Conservation (phyloP, 2,888 invertebrate species). For the Apamea epomidion region DNA sequence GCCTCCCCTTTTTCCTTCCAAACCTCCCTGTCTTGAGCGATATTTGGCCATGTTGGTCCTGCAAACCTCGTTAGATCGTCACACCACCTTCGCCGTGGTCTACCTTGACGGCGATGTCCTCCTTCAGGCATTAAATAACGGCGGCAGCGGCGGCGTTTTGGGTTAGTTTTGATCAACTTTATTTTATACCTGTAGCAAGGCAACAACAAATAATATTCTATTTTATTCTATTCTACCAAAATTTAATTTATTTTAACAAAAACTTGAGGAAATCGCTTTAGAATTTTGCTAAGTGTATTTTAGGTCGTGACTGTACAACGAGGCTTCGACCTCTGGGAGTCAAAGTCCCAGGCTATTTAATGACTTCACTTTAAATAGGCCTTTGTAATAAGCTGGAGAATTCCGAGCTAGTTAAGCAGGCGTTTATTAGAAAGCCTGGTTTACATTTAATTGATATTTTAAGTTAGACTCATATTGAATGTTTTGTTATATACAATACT, state of each 20-base stretch:
- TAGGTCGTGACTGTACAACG: conserved; percentile 2
- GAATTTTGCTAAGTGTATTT: not conserved
- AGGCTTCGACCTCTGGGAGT: conserved; percentile 1
- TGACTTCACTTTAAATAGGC: conserved; percentile 48
- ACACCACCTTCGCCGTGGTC: too few relatives aligned
- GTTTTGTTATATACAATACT: not conserved
- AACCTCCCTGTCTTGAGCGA: too few relatives aligned
- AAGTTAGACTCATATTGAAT: not conserved
- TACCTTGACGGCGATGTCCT: too few relatives aligned
- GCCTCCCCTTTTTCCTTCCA: too few relatives aligned
- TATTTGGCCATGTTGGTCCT: too few relatives aligned
- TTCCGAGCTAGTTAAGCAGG: not conserved
- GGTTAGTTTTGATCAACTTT: not conserved
- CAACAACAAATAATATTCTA: not conserved
- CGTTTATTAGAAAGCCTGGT: not conserved
- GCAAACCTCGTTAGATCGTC: too few relatives aligned
- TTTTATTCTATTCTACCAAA: too few relatives aligned
- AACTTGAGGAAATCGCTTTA: not conserved
- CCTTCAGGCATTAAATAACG: too few relatives aligned
- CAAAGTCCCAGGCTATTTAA: conserved; percentile 38
- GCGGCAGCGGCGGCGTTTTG: too few relatives aligned
- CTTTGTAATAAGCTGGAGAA: conserved; percentile 31
- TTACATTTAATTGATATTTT: conserved; percentile 3
- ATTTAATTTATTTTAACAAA: not conserved
- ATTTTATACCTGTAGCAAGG: not conserved